A percentile compares a stretch with the other conserved stretches of the same genome.
These are phyloP conservation scores for Cerceris rybyensis DNA, from an alignment of 2,888 invertebrate species.

Conservation along the genomic window DNA sequence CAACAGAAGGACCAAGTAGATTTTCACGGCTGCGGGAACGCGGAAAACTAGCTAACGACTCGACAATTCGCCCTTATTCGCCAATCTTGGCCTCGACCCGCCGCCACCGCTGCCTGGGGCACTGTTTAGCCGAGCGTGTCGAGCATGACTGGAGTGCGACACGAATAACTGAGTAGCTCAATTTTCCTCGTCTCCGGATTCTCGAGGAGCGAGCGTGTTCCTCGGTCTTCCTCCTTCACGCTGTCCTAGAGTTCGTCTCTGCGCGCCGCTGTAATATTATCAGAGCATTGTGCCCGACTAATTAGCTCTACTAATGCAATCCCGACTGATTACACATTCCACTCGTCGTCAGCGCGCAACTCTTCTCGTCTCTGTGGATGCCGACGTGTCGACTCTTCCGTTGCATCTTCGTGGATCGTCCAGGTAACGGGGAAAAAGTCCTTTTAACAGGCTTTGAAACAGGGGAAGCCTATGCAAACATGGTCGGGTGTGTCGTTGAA, in stretches of 20 bases:
- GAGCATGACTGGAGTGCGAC: constrained; percentile 79
- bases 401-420: not conserved
- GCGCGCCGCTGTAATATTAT: constrained; percentile 79
- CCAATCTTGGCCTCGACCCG: constrained; percentile 56
- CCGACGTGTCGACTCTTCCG: not conserved
- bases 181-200: constrained; percentile 52
- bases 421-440: not conserved
- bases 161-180: constrained; percentile 80
- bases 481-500: too few species aligned
- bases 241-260: constrained; percentile 64
- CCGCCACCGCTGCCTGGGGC: constrained; percentile 67
- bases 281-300: constrained; percentile 80
- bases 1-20: constrained; percentile 34
- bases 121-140: constrained; percentile 77
- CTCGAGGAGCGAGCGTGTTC: constrained; percentile 8
- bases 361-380: not conserved
- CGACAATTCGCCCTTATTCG: constrained; percentile 70
- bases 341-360: constrained; percentile 70
- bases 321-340: constrained; percentile 80
- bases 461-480: too few species aligned
- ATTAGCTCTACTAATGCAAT: constrained; percentile 81
- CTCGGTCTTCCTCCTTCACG: constrained; percentile 21
- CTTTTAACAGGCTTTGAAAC: too few species aligned
- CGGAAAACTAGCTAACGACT: constrained; percentile 65
- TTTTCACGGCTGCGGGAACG: constrained; percentile 55